A percentile compares a stretch with the other conserved stretches of the same genome.
phyloP scores from a whole-genome alignment of 2,888 invertebrate species.

The Leucophora obtusa region DNA sequence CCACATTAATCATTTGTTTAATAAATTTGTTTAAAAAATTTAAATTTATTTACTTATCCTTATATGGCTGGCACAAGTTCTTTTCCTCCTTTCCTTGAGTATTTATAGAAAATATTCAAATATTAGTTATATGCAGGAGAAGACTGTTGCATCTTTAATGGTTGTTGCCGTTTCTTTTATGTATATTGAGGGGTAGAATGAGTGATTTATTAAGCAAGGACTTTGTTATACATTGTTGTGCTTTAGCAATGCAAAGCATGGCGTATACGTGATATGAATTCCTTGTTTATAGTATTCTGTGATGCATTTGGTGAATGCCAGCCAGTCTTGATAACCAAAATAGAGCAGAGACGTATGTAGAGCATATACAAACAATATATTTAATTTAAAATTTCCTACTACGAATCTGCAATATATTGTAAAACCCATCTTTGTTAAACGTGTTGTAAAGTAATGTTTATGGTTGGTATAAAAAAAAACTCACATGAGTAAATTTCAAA shows the following conservation, averaged over 20 bases:
- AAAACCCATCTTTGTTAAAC: conserved; percentile 8
- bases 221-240: background rate
- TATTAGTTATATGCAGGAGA: background rate
- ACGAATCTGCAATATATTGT: conserved; percentile 2
- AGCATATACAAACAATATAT: background rate
- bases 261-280: conserved; percentile 62
- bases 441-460: conserved; percentile 40
- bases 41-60: background rate
- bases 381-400: background rate
- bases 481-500: conserved; percentile 40
- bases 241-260: conserved; percentile 28
- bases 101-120: background rate
- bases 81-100: background rate
- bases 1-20: background rate
- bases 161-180: background rate
- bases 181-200: background rate
- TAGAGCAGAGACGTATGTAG: background rate
- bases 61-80: background rate
- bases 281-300: background rate
- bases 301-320: background rate
- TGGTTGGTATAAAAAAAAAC: conserved; percentile 6
- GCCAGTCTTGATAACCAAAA: background rate
- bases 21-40: background rate
- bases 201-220: background rate
- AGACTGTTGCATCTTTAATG: conserved; percentile 1